Conservation (phyloP, 2,797 vertebrate species). For the Platyrinchus mystaceus region DNA sequence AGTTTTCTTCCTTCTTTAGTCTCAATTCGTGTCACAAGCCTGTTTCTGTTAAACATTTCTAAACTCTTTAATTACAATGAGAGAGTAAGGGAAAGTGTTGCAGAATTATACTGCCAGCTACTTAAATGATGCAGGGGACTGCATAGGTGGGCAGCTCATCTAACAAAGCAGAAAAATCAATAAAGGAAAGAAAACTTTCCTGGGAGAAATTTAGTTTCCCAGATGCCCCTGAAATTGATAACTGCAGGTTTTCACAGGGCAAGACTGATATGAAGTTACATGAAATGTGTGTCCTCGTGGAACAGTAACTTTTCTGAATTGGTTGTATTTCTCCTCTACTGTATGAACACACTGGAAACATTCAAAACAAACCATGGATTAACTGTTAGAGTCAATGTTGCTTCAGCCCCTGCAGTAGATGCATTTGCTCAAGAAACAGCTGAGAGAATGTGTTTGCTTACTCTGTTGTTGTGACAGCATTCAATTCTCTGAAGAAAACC, state of each 20-base stretch:
- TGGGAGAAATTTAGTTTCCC: not conserved
- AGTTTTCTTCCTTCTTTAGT: not conserved
- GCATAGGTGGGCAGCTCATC: not conserved
- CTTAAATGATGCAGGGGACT: not conserved
- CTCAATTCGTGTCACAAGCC: not conserved
- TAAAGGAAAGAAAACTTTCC: not conserved
- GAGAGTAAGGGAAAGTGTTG: not conserved
- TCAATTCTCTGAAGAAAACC: not conserved
- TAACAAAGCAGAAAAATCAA: not conserved
- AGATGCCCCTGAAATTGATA: not conserved
- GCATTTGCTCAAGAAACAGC: not conserved
- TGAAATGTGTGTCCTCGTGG: not conserved
- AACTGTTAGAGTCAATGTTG: fast-evolving
- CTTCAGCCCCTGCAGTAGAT: not conserved
- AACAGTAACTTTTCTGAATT: not conserved
- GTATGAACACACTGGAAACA: fast-evolving
- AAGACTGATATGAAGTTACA: not conserved
- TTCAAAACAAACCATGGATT: fast-evolving
- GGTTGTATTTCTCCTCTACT: not conserved
- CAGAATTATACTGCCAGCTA: not conserved
- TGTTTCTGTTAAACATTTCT: not conserved
- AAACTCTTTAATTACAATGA: not conserved
- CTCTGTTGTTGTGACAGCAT: not conserved
- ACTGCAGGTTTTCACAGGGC: not conserved
- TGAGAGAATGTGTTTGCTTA: not conserved